These are phyloP conservation scores for Brienomyrus longianalis DNA, from an alignment of 2,113 vertebrate species.

Conservation along the genomic window DNA sequence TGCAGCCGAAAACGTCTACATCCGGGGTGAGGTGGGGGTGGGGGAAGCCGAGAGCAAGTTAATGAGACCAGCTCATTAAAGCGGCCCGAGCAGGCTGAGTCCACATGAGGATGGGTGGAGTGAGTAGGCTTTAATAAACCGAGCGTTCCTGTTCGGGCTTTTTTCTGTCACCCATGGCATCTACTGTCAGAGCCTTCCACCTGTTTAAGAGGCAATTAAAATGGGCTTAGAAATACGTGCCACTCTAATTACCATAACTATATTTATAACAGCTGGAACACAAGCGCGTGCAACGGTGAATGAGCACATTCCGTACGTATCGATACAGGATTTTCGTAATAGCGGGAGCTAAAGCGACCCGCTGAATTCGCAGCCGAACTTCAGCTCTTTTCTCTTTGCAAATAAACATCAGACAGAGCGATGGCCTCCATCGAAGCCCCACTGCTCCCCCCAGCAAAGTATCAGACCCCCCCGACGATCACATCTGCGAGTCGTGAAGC, in stretches of 20 bases:
- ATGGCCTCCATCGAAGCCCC: neutral
- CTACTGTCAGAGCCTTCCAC: conserved; percentile 35
- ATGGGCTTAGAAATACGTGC: conserved; percentile 34
- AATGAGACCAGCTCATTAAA: conserved; percentile 58
- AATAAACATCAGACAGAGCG: neutral
- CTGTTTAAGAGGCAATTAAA: conserved; percentile 57
- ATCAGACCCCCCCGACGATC: neutral
- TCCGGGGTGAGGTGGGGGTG: neutral
- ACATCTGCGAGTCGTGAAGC: neutral
- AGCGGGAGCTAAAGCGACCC: neutral
- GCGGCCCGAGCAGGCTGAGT: conserved; percentile 27
- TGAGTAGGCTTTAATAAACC: conserved; percentile 39
- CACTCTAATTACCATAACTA: conserved; percentile 13
- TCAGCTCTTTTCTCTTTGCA: neutral
- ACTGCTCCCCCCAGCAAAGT: too few species aligned
- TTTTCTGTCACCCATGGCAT: conserved; percentile 24
- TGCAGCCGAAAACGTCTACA: neutral
- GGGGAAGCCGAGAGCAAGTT: conserved; percentile 28
- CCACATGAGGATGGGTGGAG: neutral
- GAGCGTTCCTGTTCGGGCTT: neutral
- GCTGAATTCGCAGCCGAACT: neutral
- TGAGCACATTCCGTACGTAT: neutral
- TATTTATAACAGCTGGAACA: neutral
- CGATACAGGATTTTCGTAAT: neutral
- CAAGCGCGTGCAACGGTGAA: neutral